Evolutionary conservation across 2,797 vertebrate species (phyloP), one percentile per base, ranked within the genome.

Genomic region (Megaceryle alcyon): DNA sequence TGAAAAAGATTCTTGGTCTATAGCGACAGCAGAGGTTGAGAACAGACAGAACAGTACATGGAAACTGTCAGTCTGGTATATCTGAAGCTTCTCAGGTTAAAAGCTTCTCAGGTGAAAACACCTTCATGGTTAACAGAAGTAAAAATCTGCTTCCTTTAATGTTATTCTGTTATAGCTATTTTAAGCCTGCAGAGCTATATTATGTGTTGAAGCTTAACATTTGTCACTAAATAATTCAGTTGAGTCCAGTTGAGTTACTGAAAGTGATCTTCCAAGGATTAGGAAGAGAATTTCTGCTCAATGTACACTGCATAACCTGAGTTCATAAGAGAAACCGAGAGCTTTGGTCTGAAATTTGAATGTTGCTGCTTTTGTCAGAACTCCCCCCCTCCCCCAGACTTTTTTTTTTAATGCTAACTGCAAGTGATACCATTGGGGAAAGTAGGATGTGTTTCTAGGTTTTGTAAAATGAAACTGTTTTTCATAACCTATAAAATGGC

Each of bases 71-170:
- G 6, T 64, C 37, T 80, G 77, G 54, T 13, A 10, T n/a, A 73
- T 72, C 64, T 95, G 92, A 92, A 96, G 86, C 91, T 90, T 78
- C 96, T 94, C 94, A 93, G 93, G 93, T 92, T 95, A 92, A 87
- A 94, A 94, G 84, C 96, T 82, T 53, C 94, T 94, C 96, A 93
- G 94, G 91, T 86, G 77, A 82, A 82, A 93, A 92, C 82, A 88
- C 81, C 49, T 82, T 84, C 31, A 44, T 60, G 48, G 37, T 48
- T 64, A 96, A 73, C 51, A 77, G 49, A 78, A 88, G 44, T 66
- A 60, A 80, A 76, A 44, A 69, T 70, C 26, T 65, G 46, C 56
- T 54, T 78, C n/a, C 22, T 69, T 39, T 82, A 73, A 37, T 48
- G 12, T 81, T 46, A 41, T 70, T 80, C 46, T 73, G 7, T 33